These are phyloP conservation scores for Tinea pellionella DNA, from an alignment of 2,888 invertebrate species.

Conservation along the genomic window DNA sequence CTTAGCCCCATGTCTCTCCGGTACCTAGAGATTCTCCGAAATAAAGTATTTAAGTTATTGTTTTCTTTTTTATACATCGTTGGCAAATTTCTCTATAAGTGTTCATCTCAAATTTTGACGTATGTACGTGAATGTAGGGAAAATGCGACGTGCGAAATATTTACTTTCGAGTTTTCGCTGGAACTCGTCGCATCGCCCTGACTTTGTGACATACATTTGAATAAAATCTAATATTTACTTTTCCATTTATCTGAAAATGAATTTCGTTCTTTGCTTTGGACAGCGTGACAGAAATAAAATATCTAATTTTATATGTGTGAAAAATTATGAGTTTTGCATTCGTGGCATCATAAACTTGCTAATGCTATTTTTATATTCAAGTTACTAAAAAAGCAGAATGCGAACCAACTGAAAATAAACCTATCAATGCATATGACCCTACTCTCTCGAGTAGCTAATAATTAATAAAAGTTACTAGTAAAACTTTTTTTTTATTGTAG, in stretches of 20 bases:
- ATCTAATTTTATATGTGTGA: background rate
- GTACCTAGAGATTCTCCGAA: too few species aligned
- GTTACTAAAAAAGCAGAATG: background rate
- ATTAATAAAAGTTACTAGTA: too few species aligned
- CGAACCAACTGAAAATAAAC: too few species aligned
- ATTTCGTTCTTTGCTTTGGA: background rate
- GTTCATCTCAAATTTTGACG: background rate
- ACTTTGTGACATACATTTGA: conserved; percentile 12
- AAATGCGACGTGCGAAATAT: conserved; percentile 10
- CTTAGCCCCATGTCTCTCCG: too few species aligned
- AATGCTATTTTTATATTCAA: background rate
- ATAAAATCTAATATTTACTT: conserved; percentile 13
- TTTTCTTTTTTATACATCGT: background rate
- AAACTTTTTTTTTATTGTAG: too few species aligned
- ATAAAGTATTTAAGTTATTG: too few species aligned
- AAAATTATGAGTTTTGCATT: background rate
- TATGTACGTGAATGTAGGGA: background rate
- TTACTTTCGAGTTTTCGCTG: conserved; percentile 13
- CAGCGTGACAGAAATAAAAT: conserved; percentile 3
- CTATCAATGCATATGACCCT: too few species aligned
- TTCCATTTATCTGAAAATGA: conserved; percentile 1
- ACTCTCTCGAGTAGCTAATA: too few species aligned
- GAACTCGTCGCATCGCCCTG: background rate
- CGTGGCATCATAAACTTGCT: background rate
- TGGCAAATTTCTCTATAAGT: background rate